These are phyloP conservation scores for Congeria kusceri DNA, from an alignment of 2,888 invertebrate genomes.

Conservation along the genomic window DNA sequence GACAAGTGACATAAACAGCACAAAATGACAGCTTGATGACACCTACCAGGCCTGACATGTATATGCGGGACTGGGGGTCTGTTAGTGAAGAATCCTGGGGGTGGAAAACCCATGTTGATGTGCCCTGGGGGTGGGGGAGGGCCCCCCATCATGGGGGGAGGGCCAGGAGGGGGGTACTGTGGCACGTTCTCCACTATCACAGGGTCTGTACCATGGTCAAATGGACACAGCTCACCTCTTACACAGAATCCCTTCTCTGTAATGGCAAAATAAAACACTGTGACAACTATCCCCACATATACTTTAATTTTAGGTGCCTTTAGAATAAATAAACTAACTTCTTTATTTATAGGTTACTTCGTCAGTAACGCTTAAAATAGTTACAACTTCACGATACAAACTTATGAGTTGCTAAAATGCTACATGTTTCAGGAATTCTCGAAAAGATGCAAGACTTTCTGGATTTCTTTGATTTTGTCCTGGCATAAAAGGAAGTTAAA, in stretches of 20 bases:
- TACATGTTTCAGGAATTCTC: too few species aligned
- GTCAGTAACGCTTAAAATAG: not conserved
- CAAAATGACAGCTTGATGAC: not conserved
- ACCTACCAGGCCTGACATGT: constrained; percentile 53
- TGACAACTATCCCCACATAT: not conserved
- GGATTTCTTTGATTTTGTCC: too few species aligned
- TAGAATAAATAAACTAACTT: not conserved
- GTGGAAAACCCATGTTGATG: constrained; percentile 53
- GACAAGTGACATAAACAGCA: not conserved
- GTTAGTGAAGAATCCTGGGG: constrained; percentile 59
- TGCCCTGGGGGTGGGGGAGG: constrained; percentile 46
- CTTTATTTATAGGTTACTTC: not conserved
- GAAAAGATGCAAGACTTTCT: too few species aligned
- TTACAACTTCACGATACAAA: too few species aligned
- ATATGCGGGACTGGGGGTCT: constrained; percentile 55
- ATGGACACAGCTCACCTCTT: constrained; percentile 98
- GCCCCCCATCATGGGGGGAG: constrained; percentile 54
- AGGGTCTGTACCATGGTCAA: constrained; percentile 98
- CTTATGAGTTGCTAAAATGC: too few species aligned
- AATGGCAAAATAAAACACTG: constrained; percentile 62
- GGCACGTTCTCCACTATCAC: constrained; percentile 96
- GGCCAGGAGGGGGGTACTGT: constrained; percentile 84
- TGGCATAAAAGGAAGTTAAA: too few species aligned
- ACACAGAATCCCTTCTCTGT: constrained; percentile 97
- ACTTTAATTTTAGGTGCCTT: not conserved